phyloP scores from a whole-genome alignment of 2,113 vertebrate genomes.

The Hippocampus abdominalis region DNA sequence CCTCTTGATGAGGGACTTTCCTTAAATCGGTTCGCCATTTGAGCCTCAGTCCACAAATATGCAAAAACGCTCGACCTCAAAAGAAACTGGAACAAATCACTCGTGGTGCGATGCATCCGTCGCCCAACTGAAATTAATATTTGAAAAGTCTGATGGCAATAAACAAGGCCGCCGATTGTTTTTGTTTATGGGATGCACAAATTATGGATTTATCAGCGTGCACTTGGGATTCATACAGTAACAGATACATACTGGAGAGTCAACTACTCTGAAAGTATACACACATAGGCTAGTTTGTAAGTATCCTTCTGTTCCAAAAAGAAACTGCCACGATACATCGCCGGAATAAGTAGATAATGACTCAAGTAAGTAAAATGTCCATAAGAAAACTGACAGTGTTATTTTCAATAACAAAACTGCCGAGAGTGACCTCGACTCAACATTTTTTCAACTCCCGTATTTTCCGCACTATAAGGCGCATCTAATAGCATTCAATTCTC shows the following conservation, averaged over 20 bases:
- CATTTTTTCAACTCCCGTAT: too few species aligned
- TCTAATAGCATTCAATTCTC: too few species aligned
- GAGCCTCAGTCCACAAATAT: conserved; percentile 28
- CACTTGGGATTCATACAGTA: not conserved
- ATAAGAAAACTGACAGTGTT: not conserved
- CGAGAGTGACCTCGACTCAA: too few species aligned
- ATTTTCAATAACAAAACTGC: too few species aligned
- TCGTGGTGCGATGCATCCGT: not conserved
- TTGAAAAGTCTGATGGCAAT: not conserved
- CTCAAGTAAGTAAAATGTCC: too few species aligned
- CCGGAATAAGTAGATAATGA: too few species aligned
- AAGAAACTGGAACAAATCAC: not conserved
- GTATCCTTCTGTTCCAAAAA: too few species aligned
- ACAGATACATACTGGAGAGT: not conserved
- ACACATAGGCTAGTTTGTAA: too few species aligned
- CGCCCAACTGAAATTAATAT: not conserved
- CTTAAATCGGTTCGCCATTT: conserved; percentile 18
- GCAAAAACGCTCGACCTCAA: conserved; percentile 23
- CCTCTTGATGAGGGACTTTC: conserved; percentile 40
- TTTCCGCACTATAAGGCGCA: too few species aligned
- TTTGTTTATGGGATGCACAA: not conserved
- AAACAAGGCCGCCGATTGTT: not conserved
- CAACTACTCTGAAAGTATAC: too few species aligned
- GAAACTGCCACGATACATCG: too few species aligned
- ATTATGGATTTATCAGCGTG: conserved; percentile 9